A percentile compares a stretch with the other conserved stretches of the same genome.
Evolutionary conservation across 2,888 invertebrate species (phyloP).

Genomic region (Leptinotarsa peninsularis): DNA sequence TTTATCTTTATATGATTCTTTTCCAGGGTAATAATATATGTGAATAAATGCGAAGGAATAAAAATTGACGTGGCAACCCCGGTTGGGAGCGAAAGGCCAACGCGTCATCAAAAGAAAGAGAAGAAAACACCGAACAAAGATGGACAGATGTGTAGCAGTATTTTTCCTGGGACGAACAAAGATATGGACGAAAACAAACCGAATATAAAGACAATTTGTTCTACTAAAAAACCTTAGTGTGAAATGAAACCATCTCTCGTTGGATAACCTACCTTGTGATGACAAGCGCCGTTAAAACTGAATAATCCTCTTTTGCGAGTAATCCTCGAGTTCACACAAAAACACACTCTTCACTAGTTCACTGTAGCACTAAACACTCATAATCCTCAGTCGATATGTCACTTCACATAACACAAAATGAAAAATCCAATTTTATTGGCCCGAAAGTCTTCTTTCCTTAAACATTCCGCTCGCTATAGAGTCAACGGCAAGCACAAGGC

Average conservation of each 20-base stretch:
- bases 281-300: conserved; percentile 33
- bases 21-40: too few species aligned
- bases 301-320: conserved; percentile 44
- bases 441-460: conserved; percentile 54
- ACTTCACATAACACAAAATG: conserved; percentile 49
- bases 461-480: conserved; percentile 56
- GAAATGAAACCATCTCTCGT: neutral
- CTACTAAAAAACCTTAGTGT: too few species aligned
- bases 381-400: conserved; percentile 43
- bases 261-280: conserved; percentile 42
- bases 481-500: conserved; percentile 55
- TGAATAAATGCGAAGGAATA: too few species aligned
- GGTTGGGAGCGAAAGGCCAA: conserved; percentile 40
- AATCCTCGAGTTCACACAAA: conserved; percentile 41
- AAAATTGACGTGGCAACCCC: too few species aligned
- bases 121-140: conserved; percentile 36
- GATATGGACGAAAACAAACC: conserved; percentile 42
- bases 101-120: conserved; percentile 51
- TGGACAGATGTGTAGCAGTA: conserved; percentile 37
- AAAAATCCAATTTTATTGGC: conserved; percentile 52
- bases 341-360: conserved; percentile 49
- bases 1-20: too few species aligned
- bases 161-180: conserved; percentile 46
- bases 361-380: conserved; percentile 51
- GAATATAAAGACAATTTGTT: neutral